These are phyloP conservation scores for Galerucella pusilla DNA, from an alignment of 2,888 invertebrate species.

Conservation along the genomic window DNA sequence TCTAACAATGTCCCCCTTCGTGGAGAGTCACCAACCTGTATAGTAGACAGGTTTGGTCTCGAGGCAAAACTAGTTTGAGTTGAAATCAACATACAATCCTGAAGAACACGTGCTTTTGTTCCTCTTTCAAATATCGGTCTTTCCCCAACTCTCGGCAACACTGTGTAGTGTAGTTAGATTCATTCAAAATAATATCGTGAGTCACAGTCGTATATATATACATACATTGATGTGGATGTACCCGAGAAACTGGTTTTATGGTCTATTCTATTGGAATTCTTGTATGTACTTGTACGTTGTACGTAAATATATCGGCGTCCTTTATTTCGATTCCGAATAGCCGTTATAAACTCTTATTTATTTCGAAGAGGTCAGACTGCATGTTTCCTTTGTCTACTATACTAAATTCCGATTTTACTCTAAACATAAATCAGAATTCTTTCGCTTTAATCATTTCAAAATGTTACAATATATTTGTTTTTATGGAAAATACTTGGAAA, in stretches of 20 bases:
- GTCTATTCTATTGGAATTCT: slow-evolving; percentile 18
- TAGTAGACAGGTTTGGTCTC: too few relatives aligned
- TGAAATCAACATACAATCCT: neutral
- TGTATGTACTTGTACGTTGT: slow-evolving; percentile 21
- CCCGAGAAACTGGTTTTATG: slow-evolving; percentile 24
- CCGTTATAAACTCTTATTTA: slow-evolving; percentile 9
- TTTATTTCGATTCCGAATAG: slow-evolving; percentile 22
- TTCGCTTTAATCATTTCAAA: too few relatives aligned
- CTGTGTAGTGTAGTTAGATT: neutral
- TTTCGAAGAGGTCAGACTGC: slow-evolving; percentile 18
- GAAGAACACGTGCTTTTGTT: neutral
- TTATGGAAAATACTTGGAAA: too few relatives aligned
- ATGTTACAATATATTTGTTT: too few relatives aligned
- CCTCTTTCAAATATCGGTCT: slow-evolving; percentile 3
- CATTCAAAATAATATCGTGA: slow-evolving; percentile 14
- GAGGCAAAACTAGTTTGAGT: too few relatives aligned
- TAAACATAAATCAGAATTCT: too few relatives aligned
- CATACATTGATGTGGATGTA: slow-evolving; percentile 11
- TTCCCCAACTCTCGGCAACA: slow-evolving; percentile 13
- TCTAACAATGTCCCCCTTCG: too few relatives aligned
- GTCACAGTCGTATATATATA: slow-evolving; percentile 5
- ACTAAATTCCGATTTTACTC: too few relatives aligned
- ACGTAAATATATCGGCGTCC: slow-evolving; percentile 13
- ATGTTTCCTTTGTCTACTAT: slow-evolving; percentile 16
- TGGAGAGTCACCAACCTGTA: too few relatives aligned